Conservation (phyloP, 2,113 vertebrate species). For the Grantiella picta region DNA sequence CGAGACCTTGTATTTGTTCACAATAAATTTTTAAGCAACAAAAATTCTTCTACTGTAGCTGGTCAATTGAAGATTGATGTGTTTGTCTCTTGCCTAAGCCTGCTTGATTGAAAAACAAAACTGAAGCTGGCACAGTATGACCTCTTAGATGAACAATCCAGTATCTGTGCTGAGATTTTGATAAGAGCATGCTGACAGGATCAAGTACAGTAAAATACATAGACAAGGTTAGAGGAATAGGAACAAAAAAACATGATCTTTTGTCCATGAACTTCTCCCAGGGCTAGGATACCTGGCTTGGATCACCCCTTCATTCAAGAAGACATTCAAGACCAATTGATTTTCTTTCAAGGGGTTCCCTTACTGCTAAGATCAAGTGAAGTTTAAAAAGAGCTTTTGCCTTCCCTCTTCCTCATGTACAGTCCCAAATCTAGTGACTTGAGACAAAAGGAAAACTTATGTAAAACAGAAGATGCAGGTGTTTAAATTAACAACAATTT, state of each 20-base stretch:
- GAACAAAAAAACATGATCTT: not conserved
- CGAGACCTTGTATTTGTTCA: not conserved
- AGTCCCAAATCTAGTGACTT: not conserved
- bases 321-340: not conserved
- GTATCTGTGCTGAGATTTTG: not conserved
- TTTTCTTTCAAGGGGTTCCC: not conserved
- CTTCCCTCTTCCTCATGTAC: not conserved
- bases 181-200: not conserved
- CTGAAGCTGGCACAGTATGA: not conserved
- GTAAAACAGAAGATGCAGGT: not conserved
- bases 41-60: not conserved
- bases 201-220: not conserved
- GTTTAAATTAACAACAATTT: not conserved
- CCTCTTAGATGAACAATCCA: not conserved
- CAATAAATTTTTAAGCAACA: not conserved
- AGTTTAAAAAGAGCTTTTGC: not conserved
- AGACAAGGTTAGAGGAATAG: not conserved
- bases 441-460: not conserved
- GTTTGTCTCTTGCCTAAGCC: not conserved
- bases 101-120: not conserved
- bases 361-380: not conserved
- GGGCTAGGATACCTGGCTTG: not conserved
- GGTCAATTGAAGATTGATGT: not conserved
- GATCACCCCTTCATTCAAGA: not conserved
- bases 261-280: not conserved